phyloP scores from a whole-genome alignment of 1,140 invertebrate species.

The Saccostrea cuccullata region DNA sequence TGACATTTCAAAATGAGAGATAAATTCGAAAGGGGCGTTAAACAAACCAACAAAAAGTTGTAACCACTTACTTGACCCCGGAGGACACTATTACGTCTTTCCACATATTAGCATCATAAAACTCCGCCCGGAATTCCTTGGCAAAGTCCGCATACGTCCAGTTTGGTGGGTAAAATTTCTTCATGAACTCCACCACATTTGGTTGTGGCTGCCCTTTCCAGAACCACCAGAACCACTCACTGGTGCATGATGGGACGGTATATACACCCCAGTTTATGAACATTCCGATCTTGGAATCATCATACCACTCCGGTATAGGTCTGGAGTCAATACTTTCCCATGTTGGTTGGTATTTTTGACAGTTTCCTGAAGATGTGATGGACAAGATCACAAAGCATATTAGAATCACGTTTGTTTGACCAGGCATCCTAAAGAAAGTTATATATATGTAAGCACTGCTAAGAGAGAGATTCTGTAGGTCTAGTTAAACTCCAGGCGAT shows the following conservation, averaged over 20 bases:
- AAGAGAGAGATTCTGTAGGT: too few relatives aligned
- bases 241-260: not conserved
- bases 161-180: slow-evolving; percentile 64
- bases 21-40: too few relatives aligned
- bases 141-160: slow-evolving; percentile 73
- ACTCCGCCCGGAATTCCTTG: slow-evolving; percentile 63
- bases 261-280: slow-evolving; percentile 39
- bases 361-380: not conserved
- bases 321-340: slow-evolving; percentile 35
- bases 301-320: slow-evolving; percentile 33
- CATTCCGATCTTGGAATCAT: slow-evolving; percentile 41
- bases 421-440: too few relatives aligned
- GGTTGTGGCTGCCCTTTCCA: not conserved
- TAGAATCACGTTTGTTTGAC: too few relatives aligned
- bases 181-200: slow-evolving; percentile 66
- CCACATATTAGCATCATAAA: slow-evolving; percentile 67
- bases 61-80: slow-evolving; percentile 62
- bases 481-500: too few relatives aligned
- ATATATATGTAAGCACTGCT: too few relatives aligned
- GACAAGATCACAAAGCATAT: too few relatives aligned
- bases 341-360: slow-evolving; percentile 29
- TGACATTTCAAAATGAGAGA: too few relatives aligned
- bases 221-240: slow-evolving; percentile 34
- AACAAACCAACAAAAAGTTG: too few relatives aligned
- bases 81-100: slow-evolving; percentile 66